Evolutionary conservation across 2,797 vertebrate species (phyloP).

Genomic region (Chloroceryle amazona): DNA sequence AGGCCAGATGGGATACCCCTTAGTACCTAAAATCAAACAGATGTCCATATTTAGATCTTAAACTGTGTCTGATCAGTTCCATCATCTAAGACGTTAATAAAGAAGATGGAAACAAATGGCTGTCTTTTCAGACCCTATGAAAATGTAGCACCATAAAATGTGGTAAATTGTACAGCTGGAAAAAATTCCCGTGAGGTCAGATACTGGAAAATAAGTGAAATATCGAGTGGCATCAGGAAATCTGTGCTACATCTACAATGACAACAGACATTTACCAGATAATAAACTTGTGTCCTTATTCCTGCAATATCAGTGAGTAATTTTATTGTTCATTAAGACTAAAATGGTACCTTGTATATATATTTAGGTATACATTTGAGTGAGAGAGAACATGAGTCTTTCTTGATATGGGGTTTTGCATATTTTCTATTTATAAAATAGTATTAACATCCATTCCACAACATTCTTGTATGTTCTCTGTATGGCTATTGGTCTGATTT

Average conservation of each 20-base stretch:
- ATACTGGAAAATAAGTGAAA: not conserved
- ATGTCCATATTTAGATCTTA: slow-evolving; percentile 31
- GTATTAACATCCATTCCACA: not conserved
- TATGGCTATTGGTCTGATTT: not conserved
- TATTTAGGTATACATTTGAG: not conserved
- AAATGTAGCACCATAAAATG: not conserved
- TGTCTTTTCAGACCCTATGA: not conserved
- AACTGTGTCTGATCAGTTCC: not conserved
- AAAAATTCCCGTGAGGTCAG: not conserved
- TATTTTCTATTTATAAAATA: not conserved
- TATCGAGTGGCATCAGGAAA: not conserved
- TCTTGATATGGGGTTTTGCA: not conserved
- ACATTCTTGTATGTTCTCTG: not conserved
- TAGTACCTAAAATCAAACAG: not conserved
- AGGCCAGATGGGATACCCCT: not conserved
- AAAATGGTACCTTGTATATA: not conserved
- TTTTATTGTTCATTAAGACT: slow-evolving; percentile 3
- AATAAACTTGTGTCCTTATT: not conserved
- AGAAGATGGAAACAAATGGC: slow-evolving; percentile 33
- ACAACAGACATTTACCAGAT: not conserved
- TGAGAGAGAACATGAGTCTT: not conserved
- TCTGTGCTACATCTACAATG: not conserved
- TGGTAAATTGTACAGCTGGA: not conserved
- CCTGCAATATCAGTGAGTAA: not conserved
- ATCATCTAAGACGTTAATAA: slow-evolving; percentile 14